Evolutionary conservation across 2,888 invertebrate genomes (phyloP).

Genomic region (Penaeus monodon): DNA sequence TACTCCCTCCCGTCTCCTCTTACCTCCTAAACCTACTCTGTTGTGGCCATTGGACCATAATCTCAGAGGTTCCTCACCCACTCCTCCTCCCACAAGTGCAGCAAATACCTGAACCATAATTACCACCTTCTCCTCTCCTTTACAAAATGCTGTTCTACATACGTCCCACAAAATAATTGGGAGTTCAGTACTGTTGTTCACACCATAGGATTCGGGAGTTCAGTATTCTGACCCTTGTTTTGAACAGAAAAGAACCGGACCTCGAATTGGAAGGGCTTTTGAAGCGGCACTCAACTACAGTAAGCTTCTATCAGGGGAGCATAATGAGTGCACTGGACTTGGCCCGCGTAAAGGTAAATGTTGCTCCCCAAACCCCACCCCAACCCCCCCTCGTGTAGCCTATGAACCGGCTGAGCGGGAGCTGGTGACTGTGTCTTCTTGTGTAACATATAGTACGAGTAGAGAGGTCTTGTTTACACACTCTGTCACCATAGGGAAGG

Average conservation of each 20-base stretch:
- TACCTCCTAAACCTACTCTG: no score
- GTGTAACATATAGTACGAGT: conserved; percentile 55
- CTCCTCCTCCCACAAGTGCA: conserved; percentile 8
- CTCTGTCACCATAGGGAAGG: not conserved
- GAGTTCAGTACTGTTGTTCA: conserved; percentile 45
- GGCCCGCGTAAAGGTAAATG: conserved; percentile 72
- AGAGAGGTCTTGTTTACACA: not conserved
- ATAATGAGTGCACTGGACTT: conserved; percentile 76
- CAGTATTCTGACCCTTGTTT: conserved; percentile 64
- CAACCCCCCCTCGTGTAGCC: conserved; percentile 52
- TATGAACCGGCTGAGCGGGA: conserved; percentile 56
- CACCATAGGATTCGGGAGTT: conserved; percentile 51
- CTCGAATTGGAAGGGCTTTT: conserved; percentile 75
- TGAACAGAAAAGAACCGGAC: conserved; percentile 73
- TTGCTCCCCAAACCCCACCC: conserved; percentile 6
- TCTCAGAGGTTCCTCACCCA: conserved; percentile 9
- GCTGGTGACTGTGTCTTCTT: conserved; percentile 63
- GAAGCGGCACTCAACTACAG: conserved; percentile 76
- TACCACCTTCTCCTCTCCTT: conserved; percentile 7
- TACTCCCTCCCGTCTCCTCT: conserved; percentile 5
- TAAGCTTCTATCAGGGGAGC: conserved; percentile 75
- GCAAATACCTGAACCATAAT: conserved; percentile 18
- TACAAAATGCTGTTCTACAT: conserved; percentile 35
- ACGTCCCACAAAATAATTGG: conserved; percentile 27
- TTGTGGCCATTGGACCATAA: conserved; percentile 2